Evolutionary conservation across 2,113 vertebrate species (phyloP), one percentile per base, ranked within the genome.

Genomic region (Ellobius talpinus): DNA sequence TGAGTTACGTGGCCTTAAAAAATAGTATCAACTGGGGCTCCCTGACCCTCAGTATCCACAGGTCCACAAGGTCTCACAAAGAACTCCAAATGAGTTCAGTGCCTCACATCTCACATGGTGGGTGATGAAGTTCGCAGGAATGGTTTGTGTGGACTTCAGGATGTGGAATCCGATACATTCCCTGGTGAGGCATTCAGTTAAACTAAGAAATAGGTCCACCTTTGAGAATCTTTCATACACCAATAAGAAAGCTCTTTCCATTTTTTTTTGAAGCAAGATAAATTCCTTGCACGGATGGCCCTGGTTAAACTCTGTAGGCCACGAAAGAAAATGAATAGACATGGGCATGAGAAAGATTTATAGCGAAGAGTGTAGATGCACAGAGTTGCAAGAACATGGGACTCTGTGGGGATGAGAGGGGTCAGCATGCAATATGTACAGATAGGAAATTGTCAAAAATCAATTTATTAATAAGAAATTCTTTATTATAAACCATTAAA

Each of bases 1-100:
- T 81, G 61, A 94, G 58, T 93, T 87, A 77, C 58, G 87, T 42
- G 55, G 45, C 61, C 23, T 96, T 85, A 61, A 93, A 93, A 72
- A 77, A 70, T 29, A 9, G 26, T 97, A 93, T 65, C n/a, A 88
- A 24, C 50, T 52, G 91, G 9, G 81, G 82, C 36, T 95, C 63
- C 93, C 77, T 2, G 36, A 26, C n/a, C n/a, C 58, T 58, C 16
- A 1, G 50, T 42, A 47, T 19, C 31, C 19, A 78, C 33, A 92
- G 24, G 61, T 82, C 47, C 3, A 39, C 3, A 4, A 93, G 4
- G 16, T 70, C 77, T 90, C 58, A 45, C n/a, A 16, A 6, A 55
- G 73, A 42, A 74, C 45, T 36, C 29, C 33, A 84, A 42, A 66
- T 23, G 0, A 0, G 50, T 68, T 94, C 33, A 45, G 9, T 1